Conservation (phyloP, 2,888 invertebrate species). For the Smittia aterrima region DNA sequence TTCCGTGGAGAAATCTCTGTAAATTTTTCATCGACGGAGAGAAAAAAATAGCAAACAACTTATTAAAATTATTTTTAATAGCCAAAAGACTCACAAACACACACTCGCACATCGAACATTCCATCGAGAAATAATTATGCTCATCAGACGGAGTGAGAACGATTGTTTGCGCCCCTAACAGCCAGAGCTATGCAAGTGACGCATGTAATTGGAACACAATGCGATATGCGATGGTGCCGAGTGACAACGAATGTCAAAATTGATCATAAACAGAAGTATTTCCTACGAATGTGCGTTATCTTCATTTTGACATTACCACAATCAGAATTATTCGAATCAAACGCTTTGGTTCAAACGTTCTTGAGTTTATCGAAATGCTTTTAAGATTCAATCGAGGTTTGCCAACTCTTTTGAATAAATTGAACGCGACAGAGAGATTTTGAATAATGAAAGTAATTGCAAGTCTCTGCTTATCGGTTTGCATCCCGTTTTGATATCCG, state of each 20-base stretch:
- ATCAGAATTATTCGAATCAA: constrained; percentile 1
- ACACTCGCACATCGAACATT: not conserved
- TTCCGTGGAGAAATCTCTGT: constrained; percentile 26
- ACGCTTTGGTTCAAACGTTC: not conserved
- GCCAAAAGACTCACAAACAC: constrained; percentile 16
- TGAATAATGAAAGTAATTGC: not conserved
- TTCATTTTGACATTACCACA: not conserved
- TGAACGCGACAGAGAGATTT: not conserved
- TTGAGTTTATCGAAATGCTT: not conserved
- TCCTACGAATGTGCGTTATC: constrained; percentile 14
- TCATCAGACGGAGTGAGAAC: constrained; percentile 31
- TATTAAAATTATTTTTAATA: constrained; percentile 22
- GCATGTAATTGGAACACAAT: constrained; percentile 47
- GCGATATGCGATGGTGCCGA: constrained; percentile 44
- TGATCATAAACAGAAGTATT: constrained; percentile 38
- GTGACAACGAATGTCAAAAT: constrained; percentile 32
- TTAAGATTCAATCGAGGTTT: not conserved
- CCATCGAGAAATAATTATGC: constrained; percentile 36
- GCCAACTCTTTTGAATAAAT: not conserved
- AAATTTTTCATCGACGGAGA: constrained; percentile 9
- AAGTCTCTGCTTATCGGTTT: not conserved
- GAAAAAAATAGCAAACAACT: constrained; percentile 6
- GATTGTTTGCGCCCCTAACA: constrained; percentile 33
- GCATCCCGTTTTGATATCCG: constrained; percentile 15
- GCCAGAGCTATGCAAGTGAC: constrained; percentile 45